A percentile compares a stretch with the other conserved stretches of the same genome.
Evolutionary conservation across 2,888 invertebrate species (phyloP).

Genomic region (Selenia dentaria): DNA sequence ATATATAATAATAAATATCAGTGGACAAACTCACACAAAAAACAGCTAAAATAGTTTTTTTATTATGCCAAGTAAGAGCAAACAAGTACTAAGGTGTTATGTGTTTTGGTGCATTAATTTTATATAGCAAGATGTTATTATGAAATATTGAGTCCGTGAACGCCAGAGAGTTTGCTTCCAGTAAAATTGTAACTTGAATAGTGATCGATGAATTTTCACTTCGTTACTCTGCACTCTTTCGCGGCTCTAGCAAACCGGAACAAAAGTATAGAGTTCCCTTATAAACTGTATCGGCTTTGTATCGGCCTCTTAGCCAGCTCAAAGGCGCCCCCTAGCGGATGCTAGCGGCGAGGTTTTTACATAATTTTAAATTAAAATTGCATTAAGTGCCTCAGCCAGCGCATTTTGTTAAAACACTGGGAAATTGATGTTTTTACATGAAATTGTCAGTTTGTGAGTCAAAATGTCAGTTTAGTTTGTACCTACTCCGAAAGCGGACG

Average conservation of each 20-base stretch:
- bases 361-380: constrained; percentile 62
- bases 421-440: constrained; percentile 39
- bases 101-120: too few relatives aligned
- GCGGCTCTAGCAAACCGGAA: constrained; percentile 26
- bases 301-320: constrained; percentile 34
- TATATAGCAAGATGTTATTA: too few relatives aligned
- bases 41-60: too few relatives aligned
- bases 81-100: too few relatives aligned
- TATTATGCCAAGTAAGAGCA: too few relatives aligned
- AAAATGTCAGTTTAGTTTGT: too few relatives aligned
- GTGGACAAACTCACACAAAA: too few relatives aligned
- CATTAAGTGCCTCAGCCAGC: constrained; percentile 45
- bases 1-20: too few relatives aligned
- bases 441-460: constrained; percentile 41
- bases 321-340: constrained; percentile 40
- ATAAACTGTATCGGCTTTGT: constrained; percentile 39
- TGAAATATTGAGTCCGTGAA: too few relatives aligned
- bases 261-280: constrained; percentile 36
- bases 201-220: constrained; percentile 3
- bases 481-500: too few relatives aligned
- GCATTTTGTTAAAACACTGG: constrained; percentile 37
- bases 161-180: too few relatives aligned
- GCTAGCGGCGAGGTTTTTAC: constrained; percentile 48
- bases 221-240: constrained; percentile 12
- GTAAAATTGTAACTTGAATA: too few relatives aligned